These are phyloP conservation scores for Ostrea edulis DNA, from an alignment of 1,140 invertebrate genomes.

Conservation along the genomic window DNA sequence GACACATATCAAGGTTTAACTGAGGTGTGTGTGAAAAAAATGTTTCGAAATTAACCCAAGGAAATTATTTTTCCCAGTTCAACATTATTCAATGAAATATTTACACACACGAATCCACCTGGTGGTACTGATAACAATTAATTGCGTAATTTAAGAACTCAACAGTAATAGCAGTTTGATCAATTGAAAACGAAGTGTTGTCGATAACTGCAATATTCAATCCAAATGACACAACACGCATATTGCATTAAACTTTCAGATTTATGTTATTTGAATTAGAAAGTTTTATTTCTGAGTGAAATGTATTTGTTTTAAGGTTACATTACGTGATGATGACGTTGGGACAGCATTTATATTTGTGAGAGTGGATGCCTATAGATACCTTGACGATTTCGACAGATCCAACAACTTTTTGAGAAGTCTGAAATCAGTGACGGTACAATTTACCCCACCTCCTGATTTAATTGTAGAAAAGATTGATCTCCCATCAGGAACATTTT, in stretches of 20 bases:
- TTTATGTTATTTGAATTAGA: no score
- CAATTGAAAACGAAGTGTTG: no score
- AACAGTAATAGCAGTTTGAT: no score
- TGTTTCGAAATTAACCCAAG: neutral
- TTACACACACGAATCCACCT: no score
- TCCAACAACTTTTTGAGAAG: neutral
- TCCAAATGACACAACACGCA: no score
- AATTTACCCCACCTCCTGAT: neutral
- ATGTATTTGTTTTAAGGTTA: neutral
- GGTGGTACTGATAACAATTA: no score
- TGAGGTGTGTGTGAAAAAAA: neutral
- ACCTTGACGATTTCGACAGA: neutral
- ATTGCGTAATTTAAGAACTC: no score
- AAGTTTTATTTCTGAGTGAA: neutral
- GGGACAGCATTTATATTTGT: neutral
- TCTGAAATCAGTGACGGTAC: neutral
- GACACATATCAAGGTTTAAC: constrained; percentile 21
- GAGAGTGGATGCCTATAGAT: neutral
- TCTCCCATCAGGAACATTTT: neutral
- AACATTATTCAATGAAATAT: neutral
- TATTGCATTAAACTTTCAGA: no score
- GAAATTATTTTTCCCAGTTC: neutral
- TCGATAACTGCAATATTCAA: no score
- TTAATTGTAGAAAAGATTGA: neutral
- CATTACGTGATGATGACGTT: neutral